Conservation (phyloP, 35 echinoderm and acorn worm species). For the Apostichopus californicus region DNA sequence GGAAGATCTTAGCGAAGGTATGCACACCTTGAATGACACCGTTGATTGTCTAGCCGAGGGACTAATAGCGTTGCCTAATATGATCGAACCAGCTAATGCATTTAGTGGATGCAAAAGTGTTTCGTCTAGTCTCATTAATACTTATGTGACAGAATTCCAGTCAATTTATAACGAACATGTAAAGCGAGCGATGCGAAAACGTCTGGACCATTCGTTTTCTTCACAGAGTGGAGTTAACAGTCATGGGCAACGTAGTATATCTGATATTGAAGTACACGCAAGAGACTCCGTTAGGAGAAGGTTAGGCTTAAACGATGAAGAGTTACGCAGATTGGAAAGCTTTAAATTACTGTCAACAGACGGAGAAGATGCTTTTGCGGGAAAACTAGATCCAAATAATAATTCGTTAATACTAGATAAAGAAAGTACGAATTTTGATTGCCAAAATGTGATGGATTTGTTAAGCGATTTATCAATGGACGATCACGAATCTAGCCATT, state of each 20-base stretch:
- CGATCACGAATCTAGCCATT: conserved; percentile 5
- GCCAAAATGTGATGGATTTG: not conserved
- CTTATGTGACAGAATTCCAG: conserved; percentile 34
- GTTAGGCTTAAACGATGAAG: conserved; percentile 21
- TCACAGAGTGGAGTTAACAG: not conserved
- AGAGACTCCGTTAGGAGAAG: conserved; percentile 36
- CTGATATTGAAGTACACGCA: conserved; percentile 25
- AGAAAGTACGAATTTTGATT: not conserved
- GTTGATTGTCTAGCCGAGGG: not conserved
- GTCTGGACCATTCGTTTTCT: conserved; percentile 34
- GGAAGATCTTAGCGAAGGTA: not conserved
- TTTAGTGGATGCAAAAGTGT: not conserved
- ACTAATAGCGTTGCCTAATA: not conserved
- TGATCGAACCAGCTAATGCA: not conserved
- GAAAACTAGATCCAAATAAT: not conserved
- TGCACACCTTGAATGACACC: conserved; percentile 9
- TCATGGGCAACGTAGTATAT: not conserved
- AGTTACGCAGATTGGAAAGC: conserved; percentile 11
- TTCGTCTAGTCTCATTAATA: not conserved
- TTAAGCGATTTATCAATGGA: conserved; percentile 31
- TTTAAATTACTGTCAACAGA: not conserved
- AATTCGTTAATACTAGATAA: not conserved
- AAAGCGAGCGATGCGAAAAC: conserved; percentile 19
- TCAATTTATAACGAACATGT: conserved; percentile 39
- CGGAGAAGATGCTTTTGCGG: not conserved